Evolutionary conservation across 2,797 vertebrate genomes (phyloP).

Genomic region (Hippopotamyrus pictus): DNA sequence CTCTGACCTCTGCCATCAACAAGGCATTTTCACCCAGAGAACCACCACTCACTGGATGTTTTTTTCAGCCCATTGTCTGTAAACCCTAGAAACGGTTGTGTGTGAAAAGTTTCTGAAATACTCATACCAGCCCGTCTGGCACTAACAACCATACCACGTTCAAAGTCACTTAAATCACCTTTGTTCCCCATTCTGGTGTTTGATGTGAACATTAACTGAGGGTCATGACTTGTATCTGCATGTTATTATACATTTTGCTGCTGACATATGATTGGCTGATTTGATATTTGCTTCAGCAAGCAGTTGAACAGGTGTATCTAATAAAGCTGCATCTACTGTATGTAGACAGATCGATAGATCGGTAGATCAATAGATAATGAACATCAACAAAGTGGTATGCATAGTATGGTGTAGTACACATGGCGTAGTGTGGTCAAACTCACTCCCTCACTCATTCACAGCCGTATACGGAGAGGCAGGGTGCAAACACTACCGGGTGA

Average conservation of each 20-base stretch:
- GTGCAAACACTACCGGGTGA: conserved; percentile 71
- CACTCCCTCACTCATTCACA: background rate
- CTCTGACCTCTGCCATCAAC: background rate
- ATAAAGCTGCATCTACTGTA: background rate
- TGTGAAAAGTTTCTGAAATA: background rate
- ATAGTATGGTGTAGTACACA: background rate
- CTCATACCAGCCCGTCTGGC: background rate
- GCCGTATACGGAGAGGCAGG: background rate
- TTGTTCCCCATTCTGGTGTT: background rate
- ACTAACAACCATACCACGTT: background rate
- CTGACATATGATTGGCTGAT: background rate
- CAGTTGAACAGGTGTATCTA: background rate
- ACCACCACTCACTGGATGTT: background rate
- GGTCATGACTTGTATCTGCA: background rate
- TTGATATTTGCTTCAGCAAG: background rate
- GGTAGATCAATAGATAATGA: background rate
- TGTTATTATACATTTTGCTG: background rate
- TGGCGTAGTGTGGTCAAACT: background rate
- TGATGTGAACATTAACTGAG: background rate
- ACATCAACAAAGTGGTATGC: background rate
- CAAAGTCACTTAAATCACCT: background rate
- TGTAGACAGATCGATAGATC: background rate
- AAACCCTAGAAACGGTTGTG: background rate
- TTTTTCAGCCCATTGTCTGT: background rate
- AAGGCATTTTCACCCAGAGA: background rate